Evolutionary conservation across 2,888 invertebrate species (phyloP).

Genomic region (Parapristionchus giblindavisi): DNA sequence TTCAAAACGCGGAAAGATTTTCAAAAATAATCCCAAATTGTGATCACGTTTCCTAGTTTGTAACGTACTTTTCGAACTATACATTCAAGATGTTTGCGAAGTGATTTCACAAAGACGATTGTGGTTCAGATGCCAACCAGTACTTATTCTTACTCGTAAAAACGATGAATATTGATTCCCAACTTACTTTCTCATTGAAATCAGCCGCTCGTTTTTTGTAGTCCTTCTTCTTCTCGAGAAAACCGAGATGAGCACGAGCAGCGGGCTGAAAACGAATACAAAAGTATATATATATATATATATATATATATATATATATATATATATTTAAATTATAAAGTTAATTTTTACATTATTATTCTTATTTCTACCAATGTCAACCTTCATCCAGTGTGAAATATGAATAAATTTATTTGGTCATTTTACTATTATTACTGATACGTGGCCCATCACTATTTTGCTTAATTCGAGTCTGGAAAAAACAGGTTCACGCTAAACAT

Average conservation of each 20-base stretch:
- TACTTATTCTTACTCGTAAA: conserved; percentile 32
- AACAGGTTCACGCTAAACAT: no score
- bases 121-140: conserved; percentile 74
- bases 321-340: no score
- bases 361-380: background rate
- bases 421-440: no score
- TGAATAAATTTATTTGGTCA: no score
- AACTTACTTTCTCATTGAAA: conserved; percentile 52
- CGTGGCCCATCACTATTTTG: no score
- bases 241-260: conserved; percentile 55
- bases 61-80: no score
- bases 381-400: background rate
- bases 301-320: background rate
- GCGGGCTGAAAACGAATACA: conserved; percentile 50
- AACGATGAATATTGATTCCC: background rate
- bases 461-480: no score
- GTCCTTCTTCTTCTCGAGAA: conserved; percentile 69
- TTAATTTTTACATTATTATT: background rate
- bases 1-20: no score
- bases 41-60: no score
- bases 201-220: conserved; percentile 67
- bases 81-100: conserved; percentile 70
- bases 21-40: no score
- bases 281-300: conserved; percentile 6
- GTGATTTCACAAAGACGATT: background rate